Evolutionary conservation across 1,140 invertebrate species (phyloP).

Genomic region (Drosophila lacertosa): DNA sequence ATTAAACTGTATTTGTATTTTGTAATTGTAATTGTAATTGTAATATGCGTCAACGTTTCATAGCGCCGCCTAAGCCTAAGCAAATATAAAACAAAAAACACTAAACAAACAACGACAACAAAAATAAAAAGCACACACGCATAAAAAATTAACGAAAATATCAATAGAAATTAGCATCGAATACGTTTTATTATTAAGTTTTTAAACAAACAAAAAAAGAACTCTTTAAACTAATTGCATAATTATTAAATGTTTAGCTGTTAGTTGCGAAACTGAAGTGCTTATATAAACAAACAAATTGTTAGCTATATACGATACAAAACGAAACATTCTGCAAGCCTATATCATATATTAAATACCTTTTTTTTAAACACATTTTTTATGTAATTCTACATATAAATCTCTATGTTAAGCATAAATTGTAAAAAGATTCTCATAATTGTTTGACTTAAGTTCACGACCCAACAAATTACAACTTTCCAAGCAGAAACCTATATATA

Average conservation of each 20-base stretch:
- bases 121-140: conserved; percentile 2
- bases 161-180: conserved; percentile 24
- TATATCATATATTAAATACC: conserved; percentile 53
- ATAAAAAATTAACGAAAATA: conserved; percentile 1
- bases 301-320: conserved; percentile 55
- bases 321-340: conserved; percentile 48
- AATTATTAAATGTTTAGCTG: conserved; percentile 37
- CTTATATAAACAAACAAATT: conserved; percentile 72
- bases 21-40: conserved; percentile 36
- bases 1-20: conserved; percentile 37
- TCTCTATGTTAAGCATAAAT: conserved; percentile 60
- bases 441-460: conserved; percentile 68
- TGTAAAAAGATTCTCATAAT: conserved; percentile 81
- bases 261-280: conserved; percentile 74
- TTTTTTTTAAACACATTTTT: conserved; percentile 51
- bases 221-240: conserved; percentile 30
- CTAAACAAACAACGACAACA: not conserved
- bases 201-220: conserved; percentile 9
- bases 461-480: conserved; percentile 53
- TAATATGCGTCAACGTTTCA: conserved; percentile 19
- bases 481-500: conserved; percentile 12
- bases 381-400: conserved; percentile 64
- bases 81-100: not conserved
- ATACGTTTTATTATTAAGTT: conserved; percentile 48
- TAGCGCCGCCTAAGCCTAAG: conserved; percentile 20